Evolutionary conservation across 2,797 vertebrate species (phyloP).

Genomic region (Catharus ustulatus): DNA sequence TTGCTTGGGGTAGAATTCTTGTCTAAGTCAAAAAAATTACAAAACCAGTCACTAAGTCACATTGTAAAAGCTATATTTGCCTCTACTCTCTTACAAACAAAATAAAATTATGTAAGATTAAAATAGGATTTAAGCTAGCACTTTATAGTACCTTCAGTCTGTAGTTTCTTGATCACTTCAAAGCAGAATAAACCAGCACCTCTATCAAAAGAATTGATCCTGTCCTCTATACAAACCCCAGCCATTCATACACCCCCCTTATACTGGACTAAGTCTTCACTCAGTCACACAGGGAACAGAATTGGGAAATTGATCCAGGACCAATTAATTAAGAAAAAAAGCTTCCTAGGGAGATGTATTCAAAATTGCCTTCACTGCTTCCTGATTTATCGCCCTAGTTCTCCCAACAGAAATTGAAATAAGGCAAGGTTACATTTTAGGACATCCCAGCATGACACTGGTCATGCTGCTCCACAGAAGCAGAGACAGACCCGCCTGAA

Average conservation of each 20-base stretch:
- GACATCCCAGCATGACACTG: background rate
- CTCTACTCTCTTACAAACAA: background rate
- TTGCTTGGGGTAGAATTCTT: background rate
- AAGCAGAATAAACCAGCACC: background rate
- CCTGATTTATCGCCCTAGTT: background rate
- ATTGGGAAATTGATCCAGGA: slow-evolving; percentile 34
- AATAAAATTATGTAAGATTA: background rate
- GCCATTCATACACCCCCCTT: background rate
- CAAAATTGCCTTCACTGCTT: background rate
- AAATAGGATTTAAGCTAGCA: background rate
- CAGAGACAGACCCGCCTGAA: background rate
- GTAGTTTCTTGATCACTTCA: background rate
- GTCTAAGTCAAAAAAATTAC: background rate
- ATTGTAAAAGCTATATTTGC: background rate
- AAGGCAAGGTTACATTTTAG: background rate
- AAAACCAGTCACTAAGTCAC: background rate
- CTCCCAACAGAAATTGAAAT: background rate
- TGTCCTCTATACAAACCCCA: background rate
- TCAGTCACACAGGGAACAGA: background rate
- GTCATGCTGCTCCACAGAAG: background rate
- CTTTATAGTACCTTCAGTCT: background rate
- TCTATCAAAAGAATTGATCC: background rate
- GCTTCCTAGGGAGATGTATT: background rate
- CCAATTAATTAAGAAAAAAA: slow-evolving; percentile 9
- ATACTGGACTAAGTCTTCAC: background rate